phyloP scores from a whole-genome alignment of 1,140 invertebrate species.

The Drosophila lacertosa region DNA sequence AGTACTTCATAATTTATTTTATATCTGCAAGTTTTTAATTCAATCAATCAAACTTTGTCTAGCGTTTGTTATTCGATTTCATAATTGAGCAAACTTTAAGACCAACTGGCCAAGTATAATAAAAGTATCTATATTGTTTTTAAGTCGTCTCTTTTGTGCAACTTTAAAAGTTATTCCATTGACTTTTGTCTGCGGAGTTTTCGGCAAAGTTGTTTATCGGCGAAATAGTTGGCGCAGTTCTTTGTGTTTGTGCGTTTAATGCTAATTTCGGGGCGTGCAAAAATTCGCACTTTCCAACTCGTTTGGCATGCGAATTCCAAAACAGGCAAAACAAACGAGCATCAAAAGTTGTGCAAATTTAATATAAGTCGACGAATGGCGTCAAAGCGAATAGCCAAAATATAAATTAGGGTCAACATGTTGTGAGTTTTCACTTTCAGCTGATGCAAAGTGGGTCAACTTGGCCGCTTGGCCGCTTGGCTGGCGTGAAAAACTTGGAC shows the following conservation, averaged over 20 bases:
- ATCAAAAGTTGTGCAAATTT: conserved; percentile 50
- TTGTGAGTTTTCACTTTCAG: conserved; percentile 72
- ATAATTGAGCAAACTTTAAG: conserved; percentile 20
- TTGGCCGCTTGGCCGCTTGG: no score
- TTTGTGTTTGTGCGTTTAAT: conserved; percentile 57
- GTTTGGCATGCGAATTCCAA: conserved; percentile 57
- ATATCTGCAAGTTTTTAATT: neutral
- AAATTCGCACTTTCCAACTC: conserved; percentile 82
- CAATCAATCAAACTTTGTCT: neutral
- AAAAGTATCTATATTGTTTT: conserved; percentile 32
- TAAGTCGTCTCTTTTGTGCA: neutral
- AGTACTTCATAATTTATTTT: no score
- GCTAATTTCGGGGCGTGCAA: conserved; percentile 76
- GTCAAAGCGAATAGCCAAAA: conserved; percentile 53
- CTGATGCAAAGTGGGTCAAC: conserved; percentile 53
- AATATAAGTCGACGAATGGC: conserved; percentile 47
- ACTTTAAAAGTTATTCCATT: conserved; percentile 29
- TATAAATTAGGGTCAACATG: conserved; percentile 68
- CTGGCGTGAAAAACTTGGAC: conserved; percentile 16
- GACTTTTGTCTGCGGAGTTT: conserved; percentile 35
- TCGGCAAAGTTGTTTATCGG: conserved; percentile 29
- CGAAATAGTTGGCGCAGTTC: conserved; percentile 37
- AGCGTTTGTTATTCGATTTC: conserved; percentile 7
- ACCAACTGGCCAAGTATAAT: conserved; percentile 13
- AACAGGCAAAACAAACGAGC: conserved; percentile 45